Conservation (phyloP, 2,888 invertebrate genomes). For the Palloptera scutellata region DNA sequence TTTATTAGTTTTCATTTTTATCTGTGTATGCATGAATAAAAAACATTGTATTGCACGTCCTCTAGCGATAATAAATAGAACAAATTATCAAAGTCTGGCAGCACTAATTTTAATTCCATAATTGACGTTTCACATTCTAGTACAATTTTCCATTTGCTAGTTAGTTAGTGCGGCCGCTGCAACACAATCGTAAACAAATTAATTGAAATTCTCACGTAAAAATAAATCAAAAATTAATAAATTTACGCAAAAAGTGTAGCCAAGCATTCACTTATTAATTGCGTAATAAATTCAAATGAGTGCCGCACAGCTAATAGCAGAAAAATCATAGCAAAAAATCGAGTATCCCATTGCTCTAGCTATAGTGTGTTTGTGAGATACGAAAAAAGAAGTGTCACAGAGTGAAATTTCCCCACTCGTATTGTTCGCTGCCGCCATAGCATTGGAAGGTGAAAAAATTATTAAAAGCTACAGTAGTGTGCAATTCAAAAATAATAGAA, state of each 20-base stretch:
- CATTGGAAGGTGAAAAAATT: slow-evolving; percentile 14
- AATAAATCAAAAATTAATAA: slow-evolving; percentile 36
- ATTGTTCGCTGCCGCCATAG: slow-evolving; percentile 13
- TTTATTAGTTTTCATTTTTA: slow-evolving; percentile 8
- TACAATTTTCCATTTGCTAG: slow-evolving; percentile 45
- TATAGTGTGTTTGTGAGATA: slow-evolving; percentile 30
- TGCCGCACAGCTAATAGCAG: slow-evolving; percentile 2
- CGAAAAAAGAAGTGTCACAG: slow-evolving; percentile 32
- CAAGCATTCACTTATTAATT: slow-evolving; percentile 22
- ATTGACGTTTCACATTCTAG: slow-evolving; percentile 20
- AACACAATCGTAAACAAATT: slow-evolving; percentile 44
- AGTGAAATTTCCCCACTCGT: slow-evolving; percentile 30
- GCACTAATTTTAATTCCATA: background rate
- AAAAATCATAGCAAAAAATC: slow-evolving; percentile 18
- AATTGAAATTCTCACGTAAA: slow-evolving; percentile 46
- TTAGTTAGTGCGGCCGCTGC: slow-evolving; percentile 51
- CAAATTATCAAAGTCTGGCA: slow-evolving; percentile 4
- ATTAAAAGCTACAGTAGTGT: too few relatives aligned
- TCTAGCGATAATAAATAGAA: too few relatives aligned
- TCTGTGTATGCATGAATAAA: too few relatives aligned
- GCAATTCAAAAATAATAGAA: too few relatives aligned
- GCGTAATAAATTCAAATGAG: slow-evolving; percentile 23
- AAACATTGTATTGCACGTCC: too few relatives aligned
- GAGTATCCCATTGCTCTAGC: background rate
- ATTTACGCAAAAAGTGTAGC: slow-evolving; percentile 27